phyloP scores from a whole-genome alignment of 2,113 vertebrate species.

The Tapirus terrestris region DNA sequence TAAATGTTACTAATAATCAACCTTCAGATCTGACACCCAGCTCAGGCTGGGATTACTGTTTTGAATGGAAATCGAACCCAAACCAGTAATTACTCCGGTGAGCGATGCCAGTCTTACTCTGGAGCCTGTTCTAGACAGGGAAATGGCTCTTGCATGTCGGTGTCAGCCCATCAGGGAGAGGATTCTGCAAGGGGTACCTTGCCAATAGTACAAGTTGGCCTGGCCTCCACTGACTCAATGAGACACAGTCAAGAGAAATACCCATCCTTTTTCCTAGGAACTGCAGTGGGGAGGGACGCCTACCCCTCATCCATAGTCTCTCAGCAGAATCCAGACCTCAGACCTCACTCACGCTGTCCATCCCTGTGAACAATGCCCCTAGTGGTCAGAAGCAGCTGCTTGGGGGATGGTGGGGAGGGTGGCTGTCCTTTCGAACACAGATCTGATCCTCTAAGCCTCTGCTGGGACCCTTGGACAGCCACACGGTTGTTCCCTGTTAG shows the following conservation, averaged over 20 bases:
- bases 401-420: background rate
- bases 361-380: background rate
- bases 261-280: background rate
- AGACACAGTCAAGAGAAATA: background rate
- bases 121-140: constrained; percentile 29
- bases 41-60: constrained; percentile 72
- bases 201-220: background rate
- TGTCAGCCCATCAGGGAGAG: background rate
- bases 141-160: background rate
- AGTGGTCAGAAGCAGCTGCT: background rate
- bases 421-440: background rate
- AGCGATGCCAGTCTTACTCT: constrained; percentile 56
- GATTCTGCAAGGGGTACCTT: background rate
- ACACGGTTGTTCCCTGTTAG: background rate
- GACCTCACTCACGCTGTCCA: background rate
- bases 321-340: background rate
- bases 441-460: background rate
- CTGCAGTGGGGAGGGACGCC: background rate
- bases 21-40: constrained; percentile 79
- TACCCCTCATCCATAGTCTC: background rate
- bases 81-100: constrained; percentile 74
- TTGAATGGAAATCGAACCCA: constrained; percentile 74
- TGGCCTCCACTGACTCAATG: background rate
- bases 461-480: background rate
- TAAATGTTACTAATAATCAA: constrained; percentile 75